Evolutionary conservation across 2,113 vertebrate species (phyloP), one percentile per base, ranked within the genome.

Genomic region (Forbesichthys papilliferus): DNA sequence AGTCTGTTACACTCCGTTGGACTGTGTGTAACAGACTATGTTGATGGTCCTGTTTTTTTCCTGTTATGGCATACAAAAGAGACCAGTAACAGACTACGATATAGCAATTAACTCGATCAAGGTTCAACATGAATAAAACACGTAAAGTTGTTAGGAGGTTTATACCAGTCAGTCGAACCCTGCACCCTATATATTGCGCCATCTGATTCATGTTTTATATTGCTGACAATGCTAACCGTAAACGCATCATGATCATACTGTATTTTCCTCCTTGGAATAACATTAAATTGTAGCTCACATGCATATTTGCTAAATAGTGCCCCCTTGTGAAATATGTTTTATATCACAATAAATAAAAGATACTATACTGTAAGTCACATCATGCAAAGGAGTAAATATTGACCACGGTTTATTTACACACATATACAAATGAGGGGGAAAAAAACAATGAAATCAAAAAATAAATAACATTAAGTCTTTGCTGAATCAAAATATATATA

Each of bases 391-490:
- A 12, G 69, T 83, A 80, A 75, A 86, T 82, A 70, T 83, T 68
- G 42, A 73, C 64, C 27, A 27, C 27, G 63, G 54, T 92, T 92
- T 91, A 92, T 92, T 92, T 89, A 93, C 90, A 93, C 14, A 47
- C 85, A 82, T 87, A 58, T 80, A 90, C 83, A 91, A 36, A 79
- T 60, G 80, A 79, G 27, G 16, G 16, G 16, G 0, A 72, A 58
- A 53, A 18, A 61, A 69, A 59, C 47, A 80, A 75, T 57, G 66
- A 74, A 48, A 68, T 47, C 58, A 68, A 1, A 83, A 71, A 65
- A 81, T 78, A 79, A 84, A 87, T 79, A 86, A 69, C 1, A 74
- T 77, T 49, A 16, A 46, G 51, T 65, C 18, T 64, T 64, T 73
- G 48, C 74, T 9, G 69, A 61, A 62, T 8, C 1, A 68, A 64